Conservation (phyloP, 2,113 vertebrate genomes). For the Elephantulus edwardii region DNA sequence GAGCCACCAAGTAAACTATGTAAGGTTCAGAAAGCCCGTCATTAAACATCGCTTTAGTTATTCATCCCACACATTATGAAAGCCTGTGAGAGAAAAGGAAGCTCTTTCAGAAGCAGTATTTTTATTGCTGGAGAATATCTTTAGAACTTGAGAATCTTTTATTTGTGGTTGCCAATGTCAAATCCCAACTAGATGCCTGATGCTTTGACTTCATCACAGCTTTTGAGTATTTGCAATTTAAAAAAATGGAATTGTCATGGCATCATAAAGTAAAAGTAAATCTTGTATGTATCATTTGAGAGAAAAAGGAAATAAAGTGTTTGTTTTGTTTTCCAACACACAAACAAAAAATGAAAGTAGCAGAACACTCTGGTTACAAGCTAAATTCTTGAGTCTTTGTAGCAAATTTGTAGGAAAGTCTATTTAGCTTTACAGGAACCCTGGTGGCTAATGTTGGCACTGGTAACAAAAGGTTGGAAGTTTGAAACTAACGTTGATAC, state of each 20-base stretch:
- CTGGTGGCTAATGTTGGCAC: too few relatives aligned
- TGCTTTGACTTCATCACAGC: background rate
- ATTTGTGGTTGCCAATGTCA: background rate
- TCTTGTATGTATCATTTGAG: background rate
- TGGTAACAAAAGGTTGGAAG: too few relatives aligned
- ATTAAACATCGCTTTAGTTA: conserved; percentile 17
- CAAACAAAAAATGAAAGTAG: background rate
- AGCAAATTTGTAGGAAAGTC: too few relatives aligned
- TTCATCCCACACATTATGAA: conserved; percentile 22
- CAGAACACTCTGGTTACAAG: background rate
- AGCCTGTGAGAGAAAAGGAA: conserved; percentile 21
- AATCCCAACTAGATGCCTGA: background rate
- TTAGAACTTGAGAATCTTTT: conserved; percentile 14
- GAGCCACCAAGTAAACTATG: background rate
- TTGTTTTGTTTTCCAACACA: background rate
- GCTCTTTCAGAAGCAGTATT: background rate
- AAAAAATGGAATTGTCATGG: background rate
- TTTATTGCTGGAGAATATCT: conserved; percentile 41
- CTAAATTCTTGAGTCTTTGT: too few relatives aligned
- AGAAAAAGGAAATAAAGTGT: conserved; percentile 1
- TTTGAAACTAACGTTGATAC: too few relatives aligned
- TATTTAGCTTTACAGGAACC: too few relatives aligned
- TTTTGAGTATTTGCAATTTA: background rate
- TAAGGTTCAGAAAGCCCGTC: background rate
- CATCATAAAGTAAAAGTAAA: background rate